Evolutionary conservation across 2,113 vertebrate genomes (phyloP), one percentile per base, ranked within the genome.

Genomic region (Callospermophilus lateralis): DNA sequence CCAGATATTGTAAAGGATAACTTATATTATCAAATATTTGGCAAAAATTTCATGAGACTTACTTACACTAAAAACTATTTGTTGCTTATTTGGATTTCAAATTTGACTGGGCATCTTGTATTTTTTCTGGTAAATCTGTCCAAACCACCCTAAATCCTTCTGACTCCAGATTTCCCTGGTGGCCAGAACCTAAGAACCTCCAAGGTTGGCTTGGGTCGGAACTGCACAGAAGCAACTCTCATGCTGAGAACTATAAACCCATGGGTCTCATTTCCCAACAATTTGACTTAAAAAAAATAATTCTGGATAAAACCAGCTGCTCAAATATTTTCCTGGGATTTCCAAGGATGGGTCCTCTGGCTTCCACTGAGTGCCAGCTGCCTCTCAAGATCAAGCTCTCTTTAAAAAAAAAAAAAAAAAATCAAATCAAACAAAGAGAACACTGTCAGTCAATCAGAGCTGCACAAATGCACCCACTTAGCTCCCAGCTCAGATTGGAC

Each of bases 351-450:
- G 65, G 90, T 96, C 85, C 92, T 90, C 93, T 30, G 37, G 88
- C 95, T 96, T 90, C 90, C 73, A 96, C 42, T 74, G 39, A 97
- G 86, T 97, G 88, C 96, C 98, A 98, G 97, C 97, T 98, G 96
- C 94, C 96, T 98, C 95, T 98, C 88, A 94, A 89, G 96, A 98
- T 96, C 96, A 97, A 95, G 87, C 96, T 88, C 55, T 97, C 80
- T 81, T 88, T 51, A 93, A 30, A 88, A 92, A 92, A 93, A 48
- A 45, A 45, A 45, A 45, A 85, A 85, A 68, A 92, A 97, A 95
- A 96, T 97, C 89, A 96, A 72, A 84, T 97, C 97, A 96, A 96
- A 98, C 97, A 98, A 97, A 98, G 96, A 94, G 81, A 73, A 63
- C 28, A 92, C 93, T 97, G 96, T 96, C 97, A 92, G 84, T 98